Conservation (phyloP, 2,797 vertebrate genomes). For the Rhabdophis nuchalis region DNA sequence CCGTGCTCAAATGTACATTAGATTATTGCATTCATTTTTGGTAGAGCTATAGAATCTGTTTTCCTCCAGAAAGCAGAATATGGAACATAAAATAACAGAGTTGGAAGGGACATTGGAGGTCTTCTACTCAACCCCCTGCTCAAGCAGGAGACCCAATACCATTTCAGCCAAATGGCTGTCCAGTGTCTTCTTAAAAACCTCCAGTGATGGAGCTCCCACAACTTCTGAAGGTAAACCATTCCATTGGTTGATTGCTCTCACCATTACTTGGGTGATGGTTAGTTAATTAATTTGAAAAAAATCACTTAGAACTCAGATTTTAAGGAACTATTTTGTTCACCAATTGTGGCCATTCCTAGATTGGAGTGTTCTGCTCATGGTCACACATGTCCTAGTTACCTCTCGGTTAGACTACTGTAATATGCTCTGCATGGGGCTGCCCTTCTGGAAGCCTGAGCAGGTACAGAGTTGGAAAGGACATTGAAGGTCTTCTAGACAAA, state of each 20-base stretch:
- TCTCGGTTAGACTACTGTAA: no score
- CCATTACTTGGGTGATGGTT: no score
- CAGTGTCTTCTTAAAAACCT: background rate
- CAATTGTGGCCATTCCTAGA: no score
- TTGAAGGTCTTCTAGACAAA: background rate
- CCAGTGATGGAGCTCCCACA: background rate
- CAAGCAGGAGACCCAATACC: rapidly evolving
- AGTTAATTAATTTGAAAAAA: no score
- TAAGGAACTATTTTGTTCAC: no score
- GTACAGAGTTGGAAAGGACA: background rate
- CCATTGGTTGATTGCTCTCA: background rate
- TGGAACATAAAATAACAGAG: background rate
- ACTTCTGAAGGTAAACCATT: background rate
- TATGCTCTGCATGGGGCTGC: no score
- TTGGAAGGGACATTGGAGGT: background rate
- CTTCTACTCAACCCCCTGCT: background rate
- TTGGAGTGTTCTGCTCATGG: no score
- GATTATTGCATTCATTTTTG: background rate
- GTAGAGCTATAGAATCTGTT: background rate
- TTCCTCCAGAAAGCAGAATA: background rate
- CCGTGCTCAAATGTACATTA: background rate
- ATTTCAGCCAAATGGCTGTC: background rate
- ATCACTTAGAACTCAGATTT: no score
- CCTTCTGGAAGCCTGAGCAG: no score
- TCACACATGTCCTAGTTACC: no score